A percentile compares a stretch with the other conserved stretches of the same genome.
Evolutionary conservation across 2,113 vertebrate species (phyloP).

Genomic region (Origma solitaria): DNA sequence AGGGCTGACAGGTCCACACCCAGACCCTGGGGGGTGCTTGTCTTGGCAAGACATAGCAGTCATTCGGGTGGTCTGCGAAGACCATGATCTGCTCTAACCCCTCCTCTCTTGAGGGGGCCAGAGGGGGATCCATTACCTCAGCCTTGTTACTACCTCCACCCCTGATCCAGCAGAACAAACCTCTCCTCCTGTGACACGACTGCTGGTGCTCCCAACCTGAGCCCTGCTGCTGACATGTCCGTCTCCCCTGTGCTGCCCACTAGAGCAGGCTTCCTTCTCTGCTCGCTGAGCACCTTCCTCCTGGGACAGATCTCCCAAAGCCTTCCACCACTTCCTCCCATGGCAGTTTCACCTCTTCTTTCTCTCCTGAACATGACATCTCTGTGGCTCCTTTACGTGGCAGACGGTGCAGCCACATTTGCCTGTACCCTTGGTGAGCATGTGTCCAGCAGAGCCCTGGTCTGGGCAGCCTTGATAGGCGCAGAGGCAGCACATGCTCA

Average conservation of each 20-base stretch:
- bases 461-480: background rate
- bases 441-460: background rate
- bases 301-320: background rate
- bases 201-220: background rate
- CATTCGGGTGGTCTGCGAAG: background rate
- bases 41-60: background rate
- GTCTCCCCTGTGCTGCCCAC: background rate
- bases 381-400: accelerated
- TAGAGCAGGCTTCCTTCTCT: background rate
- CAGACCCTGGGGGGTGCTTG: background rate
- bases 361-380: background rate
- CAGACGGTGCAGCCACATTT: accelerated
- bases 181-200: background rate
- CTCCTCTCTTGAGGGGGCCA: background rate
- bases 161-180: background rate
- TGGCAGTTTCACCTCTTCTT: background rate
- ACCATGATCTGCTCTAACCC: background rate
- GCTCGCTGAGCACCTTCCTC: accelerated
- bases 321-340: background rate
- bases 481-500: background rate
- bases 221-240: background rate
- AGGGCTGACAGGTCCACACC: background rate
- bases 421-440: accelerated
- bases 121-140: background rate
- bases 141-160: background rate